Base-by-base conservation (phyloP, 1,140 invertebrate genomes). In the Heliothis virescens region DNA sequence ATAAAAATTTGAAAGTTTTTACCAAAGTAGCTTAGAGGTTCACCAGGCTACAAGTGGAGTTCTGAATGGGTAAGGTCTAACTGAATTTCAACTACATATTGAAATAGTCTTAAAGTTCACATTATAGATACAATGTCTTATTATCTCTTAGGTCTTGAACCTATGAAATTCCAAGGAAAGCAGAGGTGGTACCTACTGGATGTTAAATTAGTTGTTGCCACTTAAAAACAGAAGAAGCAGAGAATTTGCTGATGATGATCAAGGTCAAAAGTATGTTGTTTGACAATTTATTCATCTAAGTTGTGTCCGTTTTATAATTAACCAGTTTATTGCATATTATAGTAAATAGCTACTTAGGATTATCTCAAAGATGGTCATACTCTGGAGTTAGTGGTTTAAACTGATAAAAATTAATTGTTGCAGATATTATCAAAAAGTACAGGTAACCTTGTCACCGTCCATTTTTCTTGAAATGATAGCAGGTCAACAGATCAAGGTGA, bases 361-460 rank as follows among this genome's bases (percentile, higher is more conserved):
- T 41, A 41, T 41, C 34, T 41, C 0, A 9, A 41, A 41, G 34
- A 41, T 41, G 5, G 3, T 41, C 9, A 7, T 41, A 9, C 5
- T 41, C 34, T 7, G 9, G 34, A 34, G 34, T 34, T 34, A 0
- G 34, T 34, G 7, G n/a, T n/a, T n/a, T n/a, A 34, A 34, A 34
- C 34, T 41, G 4, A 29, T 1, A n/a, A 13, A 26, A 52, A 62
- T 26, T 50, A n/a, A n/a, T 1, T 75, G 3, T 95, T 95, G 18
- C 91, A 97, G 97, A 96, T 81, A 97, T 99, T 52, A 98, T 99
- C 55, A 97, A 98, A 86, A 99, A 99, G 90, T 99, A 99, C 95
- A 99, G n/a, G 98, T 90, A 99, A 99, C 92, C 99, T 99, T 93
- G 98, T 99, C 62, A 97, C 98, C 7, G 97, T 88, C 98, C 99